Conservation (phyloP, 1,140 invertebrate genomes). For the Hylaeus anthracinus region DNA sequence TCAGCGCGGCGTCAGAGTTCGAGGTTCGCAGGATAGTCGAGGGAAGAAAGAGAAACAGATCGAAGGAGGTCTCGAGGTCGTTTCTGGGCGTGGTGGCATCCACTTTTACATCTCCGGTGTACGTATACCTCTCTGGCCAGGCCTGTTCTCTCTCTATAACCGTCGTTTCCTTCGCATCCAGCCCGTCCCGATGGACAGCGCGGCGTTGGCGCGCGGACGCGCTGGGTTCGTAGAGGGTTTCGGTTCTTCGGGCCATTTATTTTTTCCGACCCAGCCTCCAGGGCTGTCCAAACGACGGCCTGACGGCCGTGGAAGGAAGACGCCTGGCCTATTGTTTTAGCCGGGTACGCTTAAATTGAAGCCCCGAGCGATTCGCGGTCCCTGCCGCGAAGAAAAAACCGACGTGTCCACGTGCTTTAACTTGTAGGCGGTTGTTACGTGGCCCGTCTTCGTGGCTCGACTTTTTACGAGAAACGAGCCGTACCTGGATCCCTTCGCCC, state of each 20-base stretch:
- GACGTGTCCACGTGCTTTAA: slow-evolving; percentile 62
- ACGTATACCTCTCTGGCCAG: slow-evolving; percentile 39
- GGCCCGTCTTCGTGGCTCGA: slow-evolving; percentile 21
- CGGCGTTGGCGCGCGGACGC: neutral
- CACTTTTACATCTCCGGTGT: slow-evolving; percentile 65
- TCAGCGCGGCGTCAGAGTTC: slow-evolving; percentile 23
- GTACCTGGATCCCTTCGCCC: neutral
- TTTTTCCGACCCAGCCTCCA: slow-evolving; percentile 68
- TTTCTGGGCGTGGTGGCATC: slow-evolving; percentile 74
- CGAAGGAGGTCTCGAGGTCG: slow-evolving; percentile 71
- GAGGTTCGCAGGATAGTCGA: slow-evolving; percentile 53
- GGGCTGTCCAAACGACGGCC: slow-evolving; percentile 70
- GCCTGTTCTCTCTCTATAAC: slow-evolving; percentile 44
- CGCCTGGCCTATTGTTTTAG: slow-evolving; percentile 70
- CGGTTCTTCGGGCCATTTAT: slow-evolving; percentile 71
- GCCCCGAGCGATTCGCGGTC: slow-evolving; percentile 60
- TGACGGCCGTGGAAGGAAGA: slow-evolving; percentile 60
- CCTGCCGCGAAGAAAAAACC: slow-evolving; percentile 43
- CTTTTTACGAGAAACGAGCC: slow-evolving; percentile 33
- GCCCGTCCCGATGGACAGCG: slow-evolving; percentile 50
- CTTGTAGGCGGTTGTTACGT: slow-evolving; percentile 62
- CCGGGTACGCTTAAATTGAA: slow-evolving; percentile 68
- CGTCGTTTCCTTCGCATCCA: slow-evolving; percentile 63
- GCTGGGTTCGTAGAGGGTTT: slow-evolving; percentile 52
- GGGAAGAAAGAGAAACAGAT: slow-evolving; percentile 51